Evolutionary conservation across 2,797 vertebrate species (phyloP).

Genomic region (Gastrophryne carolinensis): DNA sequence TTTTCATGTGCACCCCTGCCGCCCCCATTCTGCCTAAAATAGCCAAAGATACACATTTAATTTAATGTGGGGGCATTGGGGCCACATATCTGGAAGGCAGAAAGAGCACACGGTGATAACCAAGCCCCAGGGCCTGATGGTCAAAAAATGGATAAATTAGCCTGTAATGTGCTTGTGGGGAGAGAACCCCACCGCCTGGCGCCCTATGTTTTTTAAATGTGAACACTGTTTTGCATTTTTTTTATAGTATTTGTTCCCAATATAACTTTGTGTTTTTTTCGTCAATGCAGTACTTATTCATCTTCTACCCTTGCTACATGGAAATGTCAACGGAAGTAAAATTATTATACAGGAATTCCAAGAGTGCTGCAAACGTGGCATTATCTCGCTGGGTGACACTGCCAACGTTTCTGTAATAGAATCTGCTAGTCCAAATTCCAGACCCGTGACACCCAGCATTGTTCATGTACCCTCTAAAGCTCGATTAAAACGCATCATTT

Average conservation of each 20-base stretch:
- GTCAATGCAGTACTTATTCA: slow-evolving; percentile 75
- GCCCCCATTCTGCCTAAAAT: too few relatives aligned
- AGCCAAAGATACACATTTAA: too few relatives aligned
- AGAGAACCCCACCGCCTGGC: too few relatives aligned
- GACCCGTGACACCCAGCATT: slow-evolving; percentile 30
- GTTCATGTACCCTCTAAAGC: slow-evolving; percentile 81
- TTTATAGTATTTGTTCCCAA: background rate
- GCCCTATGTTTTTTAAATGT: too few relatives aligned
- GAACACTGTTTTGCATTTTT: background rate
- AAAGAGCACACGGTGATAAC: too few relatives aligned
- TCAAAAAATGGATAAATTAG: too few relatives aligned
- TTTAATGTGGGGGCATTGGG: too few relatives aligned
- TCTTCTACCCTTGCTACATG: slow-evolving; percentile 88
- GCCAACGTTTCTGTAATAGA: background rate
- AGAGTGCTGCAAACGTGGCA: slow-evolving; percentile 81
- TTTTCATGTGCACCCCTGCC: too few relatives aligned
- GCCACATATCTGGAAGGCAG: too few relatives aligned
- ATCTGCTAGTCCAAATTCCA: slow-evolving; percentile 53
- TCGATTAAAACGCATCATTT: slow-evolving; percentile 84
- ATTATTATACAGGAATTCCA: slow-evolving; percentile 93
- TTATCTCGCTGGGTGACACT: slow-evolving; percentile 40
- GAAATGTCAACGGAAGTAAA: slow-evolving; percentile 88
- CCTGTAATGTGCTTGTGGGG: too few relatives aligned
- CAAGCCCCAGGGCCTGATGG: too few relatives aligned
- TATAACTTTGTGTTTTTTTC: background rate